Evolutionary conservation across 2,888 invertebrate species (phyloP).

Genomic region (Phortica magna): DNA sequence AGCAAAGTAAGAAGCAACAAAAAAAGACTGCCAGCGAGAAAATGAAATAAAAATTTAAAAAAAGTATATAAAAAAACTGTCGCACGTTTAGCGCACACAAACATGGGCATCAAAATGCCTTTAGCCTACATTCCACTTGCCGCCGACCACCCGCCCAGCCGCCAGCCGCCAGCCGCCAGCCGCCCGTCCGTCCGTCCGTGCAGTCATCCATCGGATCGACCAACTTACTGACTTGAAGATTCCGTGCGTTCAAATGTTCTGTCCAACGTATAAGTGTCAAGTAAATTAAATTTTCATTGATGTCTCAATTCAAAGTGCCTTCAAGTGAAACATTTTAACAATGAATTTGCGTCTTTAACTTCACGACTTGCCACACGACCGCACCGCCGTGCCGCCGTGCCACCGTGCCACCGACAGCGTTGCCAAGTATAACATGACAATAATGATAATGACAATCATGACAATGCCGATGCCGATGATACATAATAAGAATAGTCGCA

Average conservation of each 20-base stretch:
- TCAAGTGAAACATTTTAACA: slow-evolving; percentile 60
- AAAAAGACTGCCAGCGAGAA: too few relatives aligned
- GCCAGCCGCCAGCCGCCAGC: background rate
- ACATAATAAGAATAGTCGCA: slow-evolving; percentile 1
- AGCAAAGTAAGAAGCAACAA: background rate
- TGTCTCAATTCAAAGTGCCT: slow-evolving; percentile 45
- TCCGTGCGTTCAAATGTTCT: too few relatives aligned
- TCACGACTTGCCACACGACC: background rate
- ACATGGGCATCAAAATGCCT: too few relatives aligned
- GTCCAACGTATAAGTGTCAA: slow-evolving; percentile 10
- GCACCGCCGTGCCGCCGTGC: too few relatives aligned
- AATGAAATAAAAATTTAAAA: background rate
- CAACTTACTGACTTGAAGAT: too few relatives aligned
- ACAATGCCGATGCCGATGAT: background rate
- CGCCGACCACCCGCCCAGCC: background rate
- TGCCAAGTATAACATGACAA: slow-evolving; percentile 12
- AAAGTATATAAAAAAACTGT: background rate
- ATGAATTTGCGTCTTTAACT: slow-evolving; percentile 29
- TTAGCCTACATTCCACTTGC: background rate
- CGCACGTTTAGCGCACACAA: too few relatives aligned
- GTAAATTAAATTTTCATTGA: slow-evolving; percentile 39
- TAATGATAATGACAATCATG: background rate
- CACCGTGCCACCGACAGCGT: too few relatives aligned
- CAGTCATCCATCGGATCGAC: too few relatives aligned
- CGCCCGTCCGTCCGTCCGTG: background rate